Conservation (phyloP, 2,797 vertebrate species). For the Sebastes hubbsi region DNA sequence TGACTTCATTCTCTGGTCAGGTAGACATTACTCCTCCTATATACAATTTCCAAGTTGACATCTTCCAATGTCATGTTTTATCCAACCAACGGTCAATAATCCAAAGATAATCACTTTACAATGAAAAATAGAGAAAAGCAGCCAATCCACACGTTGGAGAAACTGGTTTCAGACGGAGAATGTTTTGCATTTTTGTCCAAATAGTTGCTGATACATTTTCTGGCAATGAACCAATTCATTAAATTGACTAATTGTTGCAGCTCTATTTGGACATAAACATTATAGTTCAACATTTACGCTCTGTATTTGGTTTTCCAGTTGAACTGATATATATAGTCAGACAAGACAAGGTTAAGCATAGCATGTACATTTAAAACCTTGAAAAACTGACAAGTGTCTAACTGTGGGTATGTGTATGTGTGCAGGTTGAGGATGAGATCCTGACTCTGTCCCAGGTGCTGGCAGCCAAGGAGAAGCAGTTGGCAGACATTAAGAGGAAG, state of each 20-base stretch:
- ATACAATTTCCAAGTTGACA: background rate
- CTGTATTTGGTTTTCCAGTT: background rate
- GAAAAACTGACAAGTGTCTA: background rate
- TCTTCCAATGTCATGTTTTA: background rate
- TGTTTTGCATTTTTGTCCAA: background rate
- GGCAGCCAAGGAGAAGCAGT: slow-evolving; percentile 91
- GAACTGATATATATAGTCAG: background rate
- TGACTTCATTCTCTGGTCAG: too few species aligned
- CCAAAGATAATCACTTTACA: background rate
- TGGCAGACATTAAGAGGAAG: slow-evolving; percentile 92
- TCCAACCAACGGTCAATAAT: background rate
- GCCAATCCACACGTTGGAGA: background rate
- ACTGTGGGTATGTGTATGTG: background rate
- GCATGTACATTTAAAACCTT: background rate
- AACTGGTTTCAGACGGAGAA: background rate
- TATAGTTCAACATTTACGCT: background rate
- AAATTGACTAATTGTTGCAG: background rate
- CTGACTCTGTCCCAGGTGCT: slow-evolving; percentile 94
- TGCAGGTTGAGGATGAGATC: slow-evolving; percentile 97
- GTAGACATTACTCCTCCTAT: too few species aligned
- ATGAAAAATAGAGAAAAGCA: background rate
- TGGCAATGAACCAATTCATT: background rate
- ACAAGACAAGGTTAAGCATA: background rate
- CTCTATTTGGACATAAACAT: background rate
- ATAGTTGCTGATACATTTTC: background rate